These are phyloP conservation scores for Dynastes hyllus DNA, from an alignment of 2,888 invertebrate genomes.

Conservation along the genomic window DNA sequence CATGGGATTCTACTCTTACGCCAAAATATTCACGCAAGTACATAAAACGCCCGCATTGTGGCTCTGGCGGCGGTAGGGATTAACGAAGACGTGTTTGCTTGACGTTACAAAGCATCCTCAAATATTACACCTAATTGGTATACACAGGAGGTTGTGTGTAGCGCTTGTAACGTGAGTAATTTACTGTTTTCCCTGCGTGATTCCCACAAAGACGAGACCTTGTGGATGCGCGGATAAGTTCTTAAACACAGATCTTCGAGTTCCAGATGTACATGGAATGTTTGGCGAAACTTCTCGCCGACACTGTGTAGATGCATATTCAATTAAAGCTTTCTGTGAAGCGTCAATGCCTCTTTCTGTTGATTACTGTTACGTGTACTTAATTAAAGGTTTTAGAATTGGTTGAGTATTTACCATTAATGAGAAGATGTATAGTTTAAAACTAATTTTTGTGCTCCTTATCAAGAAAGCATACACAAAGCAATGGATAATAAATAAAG, in stretches of 20 bases:
- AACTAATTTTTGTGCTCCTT: too few relatives aligned
- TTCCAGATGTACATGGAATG: not conserved
- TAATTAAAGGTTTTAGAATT: too few relatives aligned
- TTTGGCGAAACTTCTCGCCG: not conserved
- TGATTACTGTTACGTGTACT: too few relatives aligned
- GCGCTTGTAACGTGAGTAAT: constrained; percentile 15
- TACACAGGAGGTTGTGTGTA: constrained; percentile 1
- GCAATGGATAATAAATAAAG: too few relatives aligned
- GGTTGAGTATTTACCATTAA: too few relatives aligned
- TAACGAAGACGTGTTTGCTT: constrained; percentile 18
- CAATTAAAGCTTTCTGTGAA: too few relatives aligned
- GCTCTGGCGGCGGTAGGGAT: constrained; percentile 5
- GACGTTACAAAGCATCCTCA: constrained; percentile 13
- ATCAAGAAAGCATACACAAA: too few relatives aligned
- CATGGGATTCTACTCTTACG: not conserved
- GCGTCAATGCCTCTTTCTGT: too few relatives aligned
- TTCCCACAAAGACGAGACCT: not conserved
- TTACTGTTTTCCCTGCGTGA: not conserved
- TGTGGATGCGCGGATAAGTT: constrained; percentile 4
- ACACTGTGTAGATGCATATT: too few relatives aligned
- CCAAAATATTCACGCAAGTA: not conserved
- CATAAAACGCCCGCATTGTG: constrained; percentile 31
- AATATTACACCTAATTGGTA: constrained; percentile 20
- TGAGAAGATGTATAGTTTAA: too few relatives aligned
- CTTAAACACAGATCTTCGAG: not conserved